Percentiles rank a stretch among this genome's conserved stretches.
Evolutionary conservation across 2,113 vertebrate genomes (phyloP).

Genomic region (Rhea americana): DNA sequence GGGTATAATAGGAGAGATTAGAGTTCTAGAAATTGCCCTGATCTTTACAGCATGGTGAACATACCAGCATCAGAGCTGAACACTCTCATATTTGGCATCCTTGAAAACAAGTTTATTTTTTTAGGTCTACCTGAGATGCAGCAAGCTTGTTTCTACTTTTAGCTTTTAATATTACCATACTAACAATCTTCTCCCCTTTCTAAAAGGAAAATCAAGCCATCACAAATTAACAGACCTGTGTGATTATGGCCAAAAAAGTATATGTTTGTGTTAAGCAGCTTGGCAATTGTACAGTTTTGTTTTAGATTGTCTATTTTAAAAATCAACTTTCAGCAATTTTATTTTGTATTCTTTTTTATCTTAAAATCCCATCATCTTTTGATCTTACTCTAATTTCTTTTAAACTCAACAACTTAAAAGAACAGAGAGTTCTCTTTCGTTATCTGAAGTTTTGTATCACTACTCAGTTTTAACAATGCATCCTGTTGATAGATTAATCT

Average conservation of each 20-base stretch:
- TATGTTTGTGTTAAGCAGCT: background rate
- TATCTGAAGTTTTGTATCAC: background rate
- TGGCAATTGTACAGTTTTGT: background rate
- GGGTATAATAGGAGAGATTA: background rate
- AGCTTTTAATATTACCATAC: background rate
- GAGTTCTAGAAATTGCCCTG: background rate
- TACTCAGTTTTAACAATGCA: background rate
- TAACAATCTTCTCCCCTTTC: background rate
- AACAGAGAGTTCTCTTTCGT: background rate
- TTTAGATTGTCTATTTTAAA: background rate
- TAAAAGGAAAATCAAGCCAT: background rate
- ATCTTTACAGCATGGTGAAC: background rate
- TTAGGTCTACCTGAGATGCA: background rate
- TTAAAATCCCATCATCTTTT: background rate
- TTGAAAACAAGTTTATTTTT: background rate
- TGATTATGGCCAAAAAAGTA: background rate
- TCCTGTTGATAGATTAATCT: background rate
- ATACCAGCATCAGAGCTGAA: background rate
- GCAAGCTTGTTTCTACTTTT: background rate
- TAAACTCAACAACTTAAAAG: background rate
- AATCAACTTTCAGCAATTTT: background rate
- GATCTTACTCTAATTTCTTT: background rate
- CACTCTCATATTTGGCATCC: background rate
- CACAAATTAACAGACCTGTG: background rate
- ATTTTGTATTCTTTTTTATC: background rate